phyloP scores from a whole-genome alignment of 2,888 invertebrate genomes.

The Tetropium fuscum region DNA sequence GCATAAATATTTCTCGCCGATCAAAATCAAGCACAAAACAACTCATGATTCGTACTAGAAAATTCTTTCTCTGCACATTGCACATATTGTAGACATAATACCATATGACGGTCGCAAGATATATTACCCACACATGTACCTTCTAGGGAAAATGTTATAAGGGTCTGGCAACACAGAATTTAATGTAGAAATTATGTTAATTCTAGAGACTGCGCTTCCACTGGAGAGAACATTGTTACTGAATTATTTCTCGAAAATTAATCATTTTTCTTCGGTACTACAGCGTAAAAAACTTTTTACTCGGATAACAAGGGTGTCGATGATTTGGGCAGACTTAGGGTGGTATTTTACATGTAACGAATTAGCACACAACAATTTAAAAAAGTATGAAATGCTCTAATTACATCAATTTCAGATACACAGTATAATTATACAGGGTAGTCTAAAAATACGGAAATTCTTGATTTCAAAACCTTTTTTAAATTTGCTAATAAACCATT shows the following conservation, averaged over 20 bases:
- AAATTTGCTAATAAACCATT: too few relatives aligned
- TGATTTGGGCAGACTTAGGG: too few relatives aligned
- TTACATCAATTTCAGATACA: too few relatives aligned
- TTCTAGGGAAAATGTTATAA: slow-evolving; percentile 27
- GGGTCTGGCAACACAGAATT: slow-evolving; percentile 51
- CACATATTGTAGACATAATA: slow-evolving; percentile 27
- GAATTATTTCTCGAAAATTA: slow-evolving; percentile 10
- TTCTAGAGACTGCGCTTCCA: slow-evolving; percentile 29
- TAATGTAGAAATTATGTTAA: slow-evolving; percentile 59
- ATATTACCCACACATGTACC: slow-evolving; percentile 36
- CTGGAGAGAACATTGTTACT: slow-evolving; percentile 18
- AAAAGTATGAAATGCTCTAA: too few relatives aligned
- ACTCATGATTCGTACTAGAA: slow-evolving; percentile 39
- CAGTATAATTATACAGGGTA: too few relatives aligned
- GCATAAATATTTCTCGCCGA: slow-evolving; percentile 22
- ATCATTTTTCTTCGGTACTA: slow-evolving; percentile 6
- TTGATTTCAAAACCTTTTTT: too few relatives aligned
- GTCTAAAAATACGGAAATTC: too few relatives aligned
- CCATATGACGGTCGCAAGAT: slow-evolving; percentile 34
- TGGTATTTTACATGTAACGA: too few relatives aligned
- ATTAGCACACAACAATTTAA: too few relatives aligned
- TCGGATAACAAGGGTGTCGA: too few relatives aligned
- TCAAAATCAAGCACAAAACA: slow-evolving; percentile 38
- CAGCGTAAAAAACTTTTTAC: neutral
- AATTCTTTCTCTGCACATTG: slow-evolving; percentile 42